Base-by-base conservation (phyloP, 2,888 invertebrate species). In the Amphipyra tragopoginis region DNA sequence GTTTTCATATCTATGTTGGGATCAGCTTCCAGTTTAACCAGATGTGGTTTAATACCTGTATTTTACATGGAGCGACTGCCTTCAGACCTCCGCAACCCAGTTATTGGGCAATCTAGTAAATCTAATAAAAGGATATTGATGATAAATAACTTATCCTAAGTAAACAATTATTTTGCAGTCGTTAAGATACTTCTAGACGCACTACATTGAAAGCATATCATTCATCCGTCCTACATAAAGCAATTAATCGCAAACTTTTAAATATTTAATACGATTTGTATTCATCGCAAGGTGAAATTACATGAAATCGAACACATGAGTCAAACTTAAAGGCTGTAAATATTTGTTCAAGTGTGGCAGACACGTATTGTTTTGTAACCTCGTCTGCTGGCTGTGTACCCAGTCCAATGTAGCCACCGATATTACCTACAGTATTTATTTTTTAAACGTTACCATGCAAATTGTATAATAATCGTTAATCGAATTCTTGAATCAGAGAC, bases 291-390 rank as follows among this genome's bases (percentile, higher is more conserved):
- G 15, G 56, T 52, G 33, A 56, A 43, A 42, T 58, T 55, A 57
- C 36, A 29, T 45, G 8, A 48, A 75, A 52, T 65, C 39, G 52
- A 52, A 56, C 49, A 57, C 42, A 56, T 61, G 73, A 80, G 44
- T 72, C 45, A 56, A 74, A 65, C 13, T 33, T 51, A 40, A 33
- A 66, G 42, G 43, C 21, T 56, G 50, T 48, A 45, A 53, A 33
- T 84, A 65, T 85, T 85, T 85, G 65, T 59, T 58, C 86, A 85
- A 69, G 71, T 85, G 85, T 62, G 40, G 36, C 13, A 13, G 52
- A 65, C 10, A 7, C 45, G 72, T 77, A 58, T 70, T 50, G 53
- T 73, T 43, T 43, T 36, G 49, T 82, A 78, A 79, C 82, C 77
- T 81, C 78, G 84, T 82, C 83, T 83, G 64, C 55, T 52, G 8